Percentiles rank a stretch among this genome's conserved stretches.
These are phyloP conservation scores for Cephus pulcher DNA, from an alignment of 2,888 invertebrate genomes.

Conservation along the genomic window DNA sequence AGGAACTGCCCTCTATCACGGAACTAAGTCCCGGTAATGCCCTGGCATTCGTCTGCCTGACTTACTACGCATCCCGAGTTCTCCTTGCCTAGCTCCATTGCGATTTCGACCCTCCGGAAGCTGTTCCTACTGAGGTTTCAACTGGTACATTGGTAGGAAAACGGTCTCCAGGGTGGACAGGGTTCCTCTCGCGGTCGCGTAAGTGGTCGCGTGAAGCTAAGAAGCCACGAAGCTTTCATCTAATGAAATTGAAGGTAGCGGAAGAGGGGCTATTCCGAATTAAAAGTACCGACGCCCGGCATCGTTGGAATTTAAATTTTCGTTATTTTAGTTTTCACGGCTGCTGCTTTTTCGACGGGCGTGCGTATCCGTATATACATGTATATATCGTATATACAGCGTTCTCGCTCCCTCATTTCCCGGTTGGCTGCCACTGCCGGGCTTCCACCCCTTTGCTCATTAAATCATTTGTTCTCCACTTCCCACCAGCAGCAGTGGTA, in stretches of 20 bases:
- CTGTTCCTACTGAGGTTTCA: not conserved
- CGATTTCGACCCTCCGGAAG: not conserved
- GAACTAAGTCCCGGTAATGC: conserved; percentile 7
- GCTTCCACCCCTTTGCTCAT: conserved; percentile 52
- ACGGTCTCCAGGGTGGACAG: not conserved
- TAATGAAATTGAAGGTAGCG: not conserved
- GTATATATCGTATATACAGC: not conserved
- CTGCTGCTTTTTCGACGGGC: not conserved
- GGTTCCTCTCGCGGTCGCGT: not conserved
- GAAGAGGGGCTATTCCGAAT: not conserved
- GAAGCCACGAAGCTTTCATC: not conserved
- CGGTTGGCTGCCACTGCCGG: conserved; percentile 51
- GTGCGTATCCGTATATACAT: not conserved
- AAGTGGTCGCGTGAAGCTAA: not conserved
- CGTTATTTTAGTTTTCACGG: not conserved
- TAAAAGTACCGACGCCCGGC: not conserved
- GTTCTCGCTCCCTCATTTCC: conserved; percentile 8
- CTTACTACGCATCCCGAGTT: conserved; percentile 13
- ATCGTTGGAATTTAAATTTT: not conserved
- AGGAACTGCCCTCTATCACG: conserved; percentile 7
- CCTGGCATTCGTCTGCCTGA: conserved; percentile 4
- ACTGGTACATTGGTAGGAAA: not conserved
- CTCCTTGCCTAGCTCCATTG: conserved; percentile 9
- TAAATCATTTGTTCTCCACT: conserved; percentile 56
- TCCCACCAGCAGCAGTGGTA: conserved; percentile 18